Evolutionary conservation across 1,140 invertebrate genomes (phyloP).

Genomic region (Brachionus plicatilis): DNA sequence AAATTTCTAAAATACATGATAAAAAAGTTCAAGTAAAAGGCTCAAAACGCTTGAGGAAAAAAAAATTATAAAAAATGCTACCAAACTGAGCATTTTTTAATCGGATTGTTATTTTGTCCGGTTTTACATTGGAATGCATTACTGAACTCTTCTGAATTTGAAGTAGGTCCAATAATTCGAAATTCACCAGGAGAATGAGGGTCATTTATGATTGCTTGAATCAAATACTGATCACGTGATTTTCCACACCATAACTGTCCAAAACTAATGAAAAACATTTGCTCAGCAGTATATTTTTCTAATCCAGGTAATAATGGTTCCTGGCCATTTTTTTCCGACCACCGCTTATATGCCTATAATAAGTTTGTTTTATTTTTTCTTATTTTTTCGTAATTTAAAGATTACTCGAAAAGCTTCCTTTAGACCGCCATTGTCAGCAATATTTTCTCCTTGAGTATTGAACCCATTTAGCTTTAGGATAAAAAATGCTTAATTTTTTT

Average conservation of each 20-base stretch:
- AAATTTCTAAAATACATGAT: neutral
- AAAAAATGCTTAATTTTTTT: neutral
- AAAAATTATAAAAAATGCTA: neutral
- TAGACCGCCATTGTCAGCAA: slow-evolving; percentile 59
- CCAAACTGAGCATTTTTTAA: slow-evolving; percentile 40
- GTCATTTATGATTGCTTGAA: slow-evolving; percentile 57
- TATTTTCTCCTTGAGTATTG: slow-evolving; percentile 59
- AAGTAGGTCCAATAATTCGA: slow-evolving; percentile 51
- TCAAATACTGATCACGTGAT: slow-evolving; percentile 55
- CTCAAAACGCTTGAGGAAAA: neutral
- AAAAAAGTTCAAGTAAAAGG: neutral
- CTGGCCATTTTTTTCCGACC: slow-evolving; percentile 59
- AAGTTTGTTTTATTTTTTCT: slow-evolving; percentile 44
- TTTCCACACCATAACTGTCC: slow-evolving; percentile 56
- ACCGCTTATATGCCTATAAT: slow-evolving; percentile 57
- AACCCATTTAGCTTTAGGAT: slow-evolving; percentile 54
- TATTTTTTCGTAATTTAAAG: neutral
- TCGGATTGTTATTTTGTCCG: slow-evolving; percentile 36
- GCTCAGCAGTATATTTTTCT: slow-evolving; percentile 59
- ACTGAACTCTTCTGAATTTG: slow-evolving; percentile 51
- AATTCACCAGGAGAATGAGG: slow-evolving; percentile 58
- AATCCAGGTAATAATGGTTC: slow-evolving; percentile 63
- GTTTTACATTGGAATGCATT: slow-evolving; percentile 51
- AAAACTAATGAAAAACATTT: slow-evolving; percentile 68
- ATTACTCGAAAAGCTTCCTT: slow-evolving; percentile 54